Evolutionary conservation across 2,888 invertebrate genomes (phyloP).

Genomic region (Prosapia bicincta): DNA sequence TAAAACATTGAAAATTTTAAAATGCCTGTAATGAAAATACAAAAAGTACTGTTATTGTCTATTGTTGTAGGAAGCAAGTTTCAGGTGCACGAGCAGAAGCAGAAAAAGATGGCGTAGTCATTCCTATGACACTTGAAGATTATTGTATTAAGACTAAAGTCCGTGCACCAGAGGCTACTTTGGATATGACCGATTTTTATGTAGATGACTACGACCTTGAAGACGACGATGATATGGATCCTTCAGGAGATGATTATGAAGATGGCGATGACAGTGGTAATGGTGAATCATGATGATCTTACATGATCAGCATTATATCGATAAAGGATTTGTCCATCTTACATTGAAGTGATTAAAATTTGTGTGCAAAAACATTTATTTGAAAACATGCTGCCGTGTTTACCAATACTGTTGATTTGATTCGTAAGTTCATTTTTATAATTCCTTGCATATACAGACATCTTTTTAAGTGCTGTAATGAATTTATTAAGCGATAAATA

Average conservation of each 20-base stretch:
- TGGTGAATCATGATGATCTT: slow-evolving; percentile 75
- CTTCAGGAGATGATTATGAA: slow-evolving; percentile 64
- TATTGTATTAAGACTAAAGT: slow-evolving; percentile 94
- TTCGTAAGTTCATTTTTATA: background rate
- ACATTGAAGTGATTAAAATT: background rate
- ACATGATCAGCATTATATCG: background rate
- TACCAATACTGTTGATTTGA: background rate
- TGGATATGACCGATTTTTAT: slow-evolving; percentile 95
- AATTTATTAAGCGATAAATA: background rate
- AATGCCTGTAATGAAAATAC: too few species aligned
- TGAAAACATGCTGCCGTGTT: background rate
- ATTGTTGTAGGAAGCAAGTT: slow-evolving; percentile 82
- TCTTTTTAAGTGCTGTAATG: background rate
- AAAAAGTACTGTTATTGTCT: too few species aligned
- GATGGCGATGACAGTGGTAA: slow-evolving; percentile 89
- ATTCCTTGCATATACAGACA: background rate
- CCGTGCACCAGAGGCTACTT: slow-evolving; percentile 75
- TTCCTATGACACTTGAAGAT: slow-evolving; percentile 96
- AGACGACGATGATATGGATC: slow-evolving; percentile 66
- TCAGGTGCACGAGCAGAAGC: slow-evolving; percentile 92
- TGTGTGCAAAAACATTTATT: background rate
- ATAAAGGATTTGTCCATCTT: background rate
- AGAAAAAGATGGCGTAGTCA: slow-evolving; percentile 93
- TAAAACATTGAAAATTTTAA: too few species aligned
- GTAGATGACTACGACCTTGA: slow-evolving; percentile 89